Percentiles rank a stretch among this genome's conserved stretches.
Evolutionary conservation across 1,140 invertebrate genomes (phyloP).

Genomic region (Drosophila serrata): DNA sequence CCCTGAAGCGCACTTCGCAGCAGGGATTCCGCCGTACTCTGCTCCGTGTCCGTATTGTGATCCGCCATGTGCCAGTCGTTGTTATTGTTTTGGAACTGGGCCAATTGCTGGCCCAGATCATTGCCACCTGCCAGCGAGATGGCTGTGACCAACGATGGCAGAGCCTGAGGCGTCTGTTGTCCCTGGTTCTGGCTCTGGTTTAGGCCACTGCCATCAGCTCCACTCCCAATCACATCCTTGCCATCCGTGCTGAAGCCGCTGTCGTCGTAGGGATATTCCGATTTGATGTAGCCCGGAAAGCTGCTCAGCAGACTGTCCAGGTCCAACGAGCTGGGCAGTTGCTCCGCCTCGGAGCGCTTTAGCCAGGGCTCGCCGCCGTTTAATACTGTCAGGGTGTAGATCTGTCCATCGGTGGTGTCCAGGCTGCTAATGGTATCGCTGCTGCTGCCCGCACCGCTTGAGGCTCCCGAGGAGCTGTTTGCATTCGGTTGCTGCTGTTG

Average conservation of each 20-base stretch:
- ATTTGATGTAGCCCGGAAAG: slow-evolving; percentile 87
- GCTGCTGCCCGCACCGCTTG: slow-evolving; percentile 66
- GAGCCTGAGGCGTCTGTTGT: slow-evolving; percentile 62
- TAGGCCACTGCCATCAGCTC: slow-evolving; percentile 52
- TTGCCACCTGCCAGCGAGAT: slow-evolving; percentile 86
- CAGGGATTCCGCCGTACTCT: slow-evolving; percentile 89
- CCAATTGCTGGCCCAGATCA: slow-evolving; percentile 76
- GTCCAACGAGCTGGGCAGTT: slow-evolving; percentile 87
- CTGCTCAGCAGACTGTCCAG: slow-evolving; percentile 89
- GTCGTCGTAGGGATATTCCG: slow-evolving; percentile 90
- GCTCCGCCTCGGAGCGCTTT: slow-evolving; percentile 86
- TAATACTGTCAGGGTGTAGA: slow-evolving; percentile 89
- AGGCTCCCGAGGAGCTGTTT: slow-evolving; percentile 63
- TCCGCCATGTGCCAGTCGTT: slow-evolving; percentile 92
- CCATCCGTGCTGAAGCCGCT: slow-evolving; percentile 89
- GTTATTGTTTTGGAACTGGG: slow-evolving; percentile 90
- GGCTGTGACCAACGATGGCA: slow-evolving; percentile 81
- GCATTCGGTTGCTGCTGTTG: slow-evolving; percentile 63
- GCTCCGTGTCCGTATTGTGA: slow-evolving; percentile 88
- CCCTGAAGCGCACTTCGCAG: slow-evolving; percentile 93
- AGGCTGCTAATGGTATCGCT: slow-evolving; percentile 76
- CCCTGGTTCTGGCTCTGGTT: slow-evolving; percentile 45
- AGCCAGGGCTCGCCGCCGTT: slow-evolving; percentile 87
- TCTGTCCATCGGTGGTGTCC: slow-evolving; percentile 87
- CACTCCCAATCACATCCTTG: slow-evolving; percentile 86